Percentiles rank a stretch among this genome's conserved stretches.
Conservation (phyloP, 2,797 vertebrate genomes). For the Parotocinclus haroldoi region DNA sequence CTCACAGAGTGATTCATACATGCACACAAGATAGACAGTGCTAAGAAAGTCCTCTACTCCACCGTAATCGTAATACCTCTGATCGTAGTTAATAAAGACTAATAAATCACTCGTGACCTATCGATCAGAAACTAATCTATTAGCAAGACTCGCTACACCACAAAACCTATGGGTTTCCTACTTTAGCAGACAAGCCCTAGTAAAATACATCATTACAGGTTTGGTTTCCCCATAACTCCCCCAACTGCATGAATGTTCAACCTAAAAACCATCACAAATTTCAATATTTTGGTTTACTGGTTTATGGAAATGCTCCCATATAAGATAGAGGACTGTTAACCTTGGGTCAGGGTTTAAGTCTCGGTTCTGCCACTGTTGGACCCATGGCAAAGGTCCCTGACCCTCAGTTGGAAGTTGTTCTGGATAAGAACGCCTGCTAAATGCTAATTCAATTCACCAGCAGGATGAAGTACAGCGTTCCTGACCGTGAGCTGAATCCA, state of each 20-base stretch:
- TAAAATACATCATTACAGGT: not conserved
- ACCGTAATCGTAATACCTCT: constrained; percentile 11
- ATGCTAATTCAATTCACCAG: too few species aligned
- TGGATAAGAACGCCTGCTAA: too few species aligned
- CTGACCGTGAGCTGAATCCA: too few species aligned
- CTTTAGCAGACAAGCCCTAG: constrained; percentile 20
- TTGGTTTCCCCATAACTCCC: too few species aligned
- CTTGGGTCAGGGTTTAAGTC: too few species aligned
- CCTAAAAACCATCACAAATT: too few species aligned
- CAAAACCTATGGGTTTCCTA: constrained; percentile 41
- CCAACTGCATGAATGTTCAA: not conserved
- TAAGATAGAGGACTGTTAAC: too few species aligned
- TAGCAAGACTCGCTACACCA: constrained; percentile 40
- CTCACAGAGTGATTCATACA: constrained; percentile 42
- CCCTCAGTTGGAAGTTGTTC: too few species aligned
- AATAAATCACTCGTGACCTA: constrained; percentile 29
- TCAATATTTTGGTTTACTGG: not conserved
- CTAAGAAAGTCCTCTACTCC: constrained; percentile 32
- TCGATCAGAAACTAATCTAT: constrained; percentile 45
- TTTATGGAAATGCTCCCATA: too few species aligned
- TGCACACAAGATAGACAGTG: constrained; percentile 32
- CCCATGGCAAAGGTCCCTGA: too few species aligned
- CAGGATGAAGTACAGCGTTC: too few species aligned
- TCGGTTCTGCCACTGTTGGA: too few species aligned
- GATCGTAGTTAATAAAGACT: constrained; percentile 28